Conservation (phyloP, 2,113 vertebrate species). For the Actenoides hombroni region DNA sequence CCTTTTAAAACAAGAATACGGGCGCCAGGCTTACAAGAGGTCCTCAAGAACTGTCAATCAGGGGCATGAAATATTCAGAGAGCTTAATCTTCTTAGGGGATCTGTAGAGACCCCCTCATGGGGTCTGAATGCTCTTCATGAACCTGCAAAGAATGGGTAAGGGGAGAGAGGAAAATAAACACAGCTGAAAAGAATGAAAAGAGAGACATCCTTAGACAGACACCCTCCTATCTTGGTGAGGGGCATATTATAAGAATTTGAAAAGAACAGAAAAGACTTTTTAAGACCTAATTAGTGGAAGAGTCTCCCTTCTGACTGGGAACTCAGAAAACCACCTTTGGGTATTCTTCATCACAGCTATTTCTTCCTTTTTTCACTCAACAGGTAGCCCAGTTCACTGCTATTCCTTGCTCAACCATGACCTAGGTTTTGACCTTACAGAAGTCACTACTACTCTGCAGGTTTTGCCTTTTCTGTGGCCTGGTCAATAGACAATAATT, state of each 20-base stretch:
- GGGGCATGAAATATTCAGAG: conserved; percentile 82
- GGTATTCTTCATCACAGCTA: not conserved
- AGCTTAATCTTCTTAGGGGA: conserved; percentile 71
- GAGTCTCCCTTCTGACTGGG: conserved; percentile 20
- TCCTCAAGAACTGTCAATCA: conserved; percentile 78
- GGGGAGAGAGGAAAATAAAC: conserved; percentile 22
- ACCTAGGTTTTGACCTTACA: not conserved
- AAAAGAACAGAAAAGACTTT: conserved; percentile 52
- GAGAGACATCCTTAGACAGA: conserved; percentile 47
- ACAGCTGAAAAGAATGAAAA: conserved; percentile 16
- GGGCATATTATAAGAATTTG: conserved; percentile 50
- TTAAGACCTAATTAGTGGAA: conserved; percentile 54
- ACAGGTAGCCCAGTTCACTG: not conserved
- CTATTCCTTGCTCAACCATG: not conserved
- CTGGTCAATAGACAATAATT: not conserved
- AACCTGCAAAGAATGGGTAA: conserved; percentile 53
- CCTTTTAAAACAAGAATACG: conserved; percentile 60
- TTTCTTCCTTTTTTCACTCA: not conserved
- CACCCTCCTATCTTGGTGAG: conserved; percentile 13
- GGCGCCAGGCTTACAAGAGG: conserved; percentile 79
- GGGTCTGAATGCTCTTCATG: conserved; percentile 53
- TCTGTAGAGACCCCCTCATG: conserved; percentile 67
- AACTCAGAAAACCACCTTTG: not conserved
- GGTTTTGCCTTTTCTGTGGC: not conserved
- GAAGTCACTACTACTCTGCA: not conserved